Evolutionary conservation across 2,888 invertebrate species (phyloP), one percentile per base, ranked within the genome.

Genomic region (Nemotelus pantherinus): DNA sequence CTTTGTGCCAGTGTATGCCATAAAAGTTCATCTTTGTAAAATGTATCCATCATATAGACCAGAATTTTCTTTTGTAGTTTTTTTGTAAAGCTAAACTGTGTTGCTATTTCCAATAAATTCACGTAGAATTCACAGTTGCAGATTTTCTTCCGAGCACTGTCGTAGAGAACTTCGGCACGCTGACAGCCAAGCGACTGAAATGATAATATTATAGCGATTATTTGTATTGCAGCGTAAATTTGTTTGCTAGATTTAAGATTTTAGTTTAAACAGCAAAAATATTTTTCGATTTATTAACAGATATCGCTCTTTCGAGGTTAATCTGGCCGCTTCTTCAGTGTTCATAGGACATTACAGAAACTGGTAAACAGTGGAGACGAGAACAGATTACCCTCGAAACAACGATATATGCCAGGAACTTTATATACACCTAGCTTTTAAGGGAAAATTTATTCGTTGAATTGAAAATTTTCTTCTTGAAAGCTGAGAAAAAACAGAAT

Each of bases 1-100:
- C 91, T 87, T 80, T 89, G 88, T 0, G 92, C 92, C 83, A 91
- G 84, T 4, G 88, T 88, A 82, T 92, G 89, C 91, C 91, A 92
- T 50, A 90, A 88, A 25, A 87, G 81, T 64, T 90, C 89, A 81
- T 90, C 88, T n/a, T 88, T 85, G 3, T 88, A 85, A 82, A 88
- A 89, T 79, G 88, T 85, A 72, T 87, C 83, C 77, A 89, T 85
- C 82, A 92, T 84, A 79, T 89, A 88, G 79, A 87, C 85, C 43
- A 90, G 83, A 5, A 91, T 89, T 67, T 85, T 84, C 44, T 89
- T 86, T 82, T 91, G 91, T 5, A 94, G 87, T 43, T 87, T 85
- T 9, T 88, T 87, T 0, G 92, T 90, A 81, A 92, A 90, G 53
- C 88, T 87, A 87, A 90, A 91, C 79, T 89, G 87, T 77, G 90